Conservation (phyloP, 2,797 vertebrate species). For the Cossypha heuglini region DNA sequence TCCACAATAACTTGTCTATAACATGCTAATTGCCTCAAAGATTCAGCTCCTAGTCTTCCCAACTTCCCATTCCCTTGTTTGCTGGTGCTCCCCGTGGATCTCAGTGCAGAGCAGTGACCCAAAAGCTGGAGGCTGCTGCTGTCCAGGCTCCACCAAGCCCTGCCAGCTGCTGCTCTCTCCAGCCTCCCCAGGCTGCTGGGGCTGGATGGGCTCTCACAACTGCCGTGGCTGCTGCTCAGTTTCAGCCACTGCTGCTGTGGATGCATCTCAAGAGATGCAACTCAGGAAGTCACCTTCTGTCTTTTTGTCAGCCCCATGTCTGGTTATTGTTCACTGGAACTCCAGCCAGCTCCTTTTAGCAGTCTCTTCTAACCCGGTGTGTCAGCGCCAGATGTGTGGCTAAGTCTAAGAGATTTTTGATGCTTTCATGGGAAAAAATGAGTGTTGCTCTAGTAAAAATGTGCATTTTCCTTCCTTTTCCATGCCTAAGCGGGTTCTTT, state of each 20-base stretch:
- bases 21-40: not conserved
- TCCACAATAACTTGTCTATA: not conserved
- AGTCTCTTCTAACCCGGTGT: not conserved
- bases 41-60: not conserved
- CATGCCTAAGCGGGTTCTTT: not conserved
- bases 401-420: not conserved
- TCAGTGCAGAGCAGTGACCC: not conserved
- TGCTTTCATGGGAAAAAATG: not conserved
- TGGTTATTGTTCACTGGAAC: not conserved
- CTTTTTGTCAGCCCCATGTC: not conserved
- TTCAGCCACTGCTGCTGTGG: not conserved
- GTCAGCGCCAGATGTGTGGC: not conserved
- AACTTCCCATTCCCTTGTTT: rapidly evolving
- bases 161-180: not conserved
- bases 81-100: rapidly evolving
- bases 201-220: not conserved
- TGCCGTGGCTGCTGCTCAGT: not conserved
- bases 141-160: not conserved
- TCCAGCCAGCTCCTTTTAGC: not conserved
- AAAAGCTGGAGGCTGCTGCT: not conserved
- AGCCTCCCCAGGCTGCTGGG: not conserved
- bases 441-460: not conserved
- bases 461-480: not conserved
- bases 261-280: not conserved
- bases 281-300: not conserved